Base-by-base conservation (phyloP, 2,797 vertebrate genomes). In the Catamblyrhynchus diadema region DNA sequence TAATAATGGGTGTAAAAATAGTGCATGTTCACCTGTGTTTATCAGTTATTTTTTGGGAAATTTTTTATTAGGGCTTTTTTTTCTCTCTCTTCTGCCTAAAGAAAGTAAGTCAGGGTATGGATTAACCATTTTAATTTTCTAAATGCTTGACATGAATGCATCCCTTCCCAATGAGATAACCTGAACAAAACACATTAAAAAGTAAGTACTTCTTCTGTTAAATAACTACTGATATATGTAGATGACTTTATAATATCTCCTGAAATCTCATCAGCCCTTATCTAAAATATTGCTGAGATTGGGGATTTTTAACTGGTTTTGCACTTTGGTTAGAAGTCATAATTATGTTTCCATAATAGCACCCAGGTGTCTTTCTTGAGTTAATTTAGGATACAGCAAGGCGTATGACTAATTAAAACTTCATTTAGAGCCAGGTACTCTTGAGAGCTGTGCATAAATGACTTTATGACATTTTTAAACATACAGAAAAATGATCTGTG, bases 311-410 rank as follows among this genome's bases (percentile, higher is more conserved):
- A 48, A 72, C 51, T 84, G 51, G 16, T 60, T 77, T 96, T 67
- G 32, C 27, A 73, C 20, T 37, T n/a, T 70, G 59, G 17, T 33
- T 75, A 81, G 47, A 86, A 87, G 62, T 79, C 72, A 72, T 81
- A 86, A 86, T 90, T 92, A 66, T 56, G 35, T 75, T 88, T 77
- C 47, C 41, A 57, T 90, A 94, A 93, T 70, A 78, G 59, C 50
- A 86, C 94, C 92, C 91, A 93, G 50, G 73, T 86, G 79, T 60
- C 80, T 81, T 94, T 69, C 59, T 82, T 75, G 73, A 79, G 77
- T 86, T 94, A 93, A 96, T 93, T 96, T 87, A 70, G 59, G 84
- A 86, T 96, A 89, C 75, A 96, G 72, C 14, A 88, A 93, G 69
- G 93, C 1, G 0, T 83, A 79, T 78, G 89, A 89, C 92, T 93